Conservation (phyloP, 2,888 invertebrate genomes). For the Conomelus anceps region DNA sequence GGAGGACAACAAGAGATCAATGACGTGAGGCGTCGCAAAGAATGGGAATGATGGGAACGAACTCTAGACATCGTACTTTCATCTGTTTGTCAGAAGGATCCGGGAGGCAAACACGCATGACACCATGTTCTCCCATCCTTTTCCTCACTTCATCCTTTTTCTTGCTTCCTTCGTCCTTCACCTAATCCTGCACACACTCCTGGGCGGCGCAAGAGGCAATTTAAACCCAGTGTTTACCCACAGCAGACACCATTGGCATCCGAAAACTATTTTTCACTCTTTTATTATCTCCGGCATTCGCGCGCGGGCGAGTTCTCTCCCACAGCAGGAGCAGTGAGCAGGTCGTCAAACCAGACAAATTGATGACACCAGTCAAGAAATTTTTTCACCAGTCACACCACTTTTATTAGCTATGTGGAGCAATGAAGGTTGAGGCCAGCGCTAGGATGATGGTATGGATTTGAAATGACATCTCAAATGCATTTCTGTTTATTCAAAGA, state of each 20-base stretch:
- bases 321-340: neutral
- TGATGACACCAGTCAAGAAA: neutral
- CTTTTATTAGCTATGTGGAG: neutral
- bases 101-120: neutral
- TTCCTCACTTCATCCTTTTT: neutral
- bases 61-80: neutral
- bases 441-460: neutral
- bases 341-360: neutral
- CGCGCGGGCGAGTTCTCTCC: no score
- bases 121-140: neutral
- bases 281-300: constrained; percentile 10
- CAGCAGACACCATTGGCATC: constrained; percentile 8
- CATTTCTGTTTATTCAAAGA: no score
- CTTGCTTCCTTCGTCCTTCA: neutral
- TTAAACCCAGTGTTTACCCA: neutral
- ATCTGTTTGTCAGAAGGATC: neutral
- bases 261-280: constrained; percentile 8
- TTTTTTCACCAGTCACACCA: no score
- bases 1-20: constrained; percentile 3
- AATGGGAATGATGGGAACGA: constrained; percentile 1
- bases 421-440: no score
- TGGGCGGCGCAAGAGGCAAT: neutral
- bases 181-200: neutral
- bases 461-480: no score
- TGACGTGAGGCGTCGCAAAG: constrained; percentile 1